These are phyloP conservation scores for Coluber constrictor DNA, from an alignment of 2,797 vertebrate genomes.

Conservation along the genomic window DNA sequence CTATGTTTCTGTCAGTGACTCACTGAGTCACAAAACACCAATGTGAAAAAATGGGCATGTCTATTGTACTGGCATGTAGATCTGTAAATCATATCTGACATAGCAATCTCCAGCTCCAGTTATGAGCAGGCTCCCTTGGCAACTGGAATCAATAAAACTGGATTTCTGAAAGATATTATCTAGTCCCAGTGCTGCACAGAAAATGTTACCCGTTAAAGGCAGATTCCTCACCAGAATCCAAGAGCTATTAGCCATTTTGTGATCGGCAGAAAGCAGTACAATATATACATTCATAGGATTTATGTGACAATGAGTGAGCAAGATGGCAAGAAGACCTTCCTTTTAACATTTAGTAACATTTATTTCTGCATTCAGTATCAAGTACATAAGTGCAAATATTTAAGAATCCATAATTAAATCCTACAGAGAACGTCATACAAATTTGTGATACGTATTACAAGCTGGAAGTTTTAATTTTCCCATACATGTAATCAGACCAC, in stretches of 20 bases:
- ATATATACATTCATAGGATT: background rate
- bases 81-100: background rate
- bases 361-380: conserved; percentile 98
- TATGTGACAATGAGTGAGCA: background rate
- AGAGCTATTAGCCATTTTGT: background rate
- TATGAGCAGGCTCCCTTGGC: background rate
- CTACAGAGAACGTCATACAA: conserved; percentile 95
- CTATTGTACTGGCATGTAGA: background rate
- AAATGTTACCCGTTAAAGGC: background rate
- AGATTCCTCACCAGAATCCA: background rate
- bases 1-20: background rate
- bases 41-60: background rate
- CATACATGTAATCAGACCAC: conserved; percentile 88
- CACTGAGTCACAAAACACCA: background rate
- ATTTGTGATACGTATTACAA: conserved; percentile 93
- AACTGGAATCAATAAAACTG: background rate
- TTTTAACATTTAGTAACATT: conserved; percentile 93
- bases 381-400: conserved; percentile 99
- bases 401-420: conserved; percentile 89
- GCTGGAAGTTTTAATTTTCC: conserved; percentile 80
- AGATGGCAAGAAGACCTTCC: conserved; percentile 47
- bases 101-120: background rate
- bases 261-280: background rate
- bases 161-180: background rate
- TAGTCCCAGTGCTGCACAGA: background rate